Conservation (phyloP, 2,888 invertebrate genomes). For the Pasiphila rectangulata region DNA sequence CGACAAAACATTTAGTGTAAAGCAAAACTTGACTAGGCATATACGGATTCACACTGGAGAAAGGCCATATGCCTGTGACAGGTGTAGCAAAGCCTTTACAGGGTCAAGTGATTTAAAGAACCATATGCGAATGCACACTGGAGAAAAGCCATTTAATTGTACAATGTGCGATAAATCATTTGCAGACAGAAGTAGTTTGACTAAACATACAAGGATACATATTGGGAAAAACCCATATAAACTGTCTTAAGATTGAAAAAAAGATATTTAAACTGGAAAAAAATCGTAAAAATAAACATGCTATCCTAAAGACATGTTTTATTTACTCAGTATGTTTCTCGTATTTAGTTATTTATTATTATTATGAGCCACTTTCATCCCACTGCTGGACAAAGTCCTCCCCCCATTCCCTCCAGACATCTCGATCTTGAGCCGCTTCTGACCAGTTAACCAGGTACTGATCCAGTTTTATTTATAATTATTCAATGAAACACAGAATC, state of each 20-base stretch:
- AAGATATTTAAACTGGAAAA: no score
- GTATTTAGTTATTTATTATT: no score
- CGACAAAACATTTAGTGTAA: constrained; percentile 8
- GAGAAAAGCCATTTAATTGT: constrained; percentile 6
- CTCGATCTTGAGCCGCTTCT: no score
- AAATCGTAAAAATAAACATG: no score
- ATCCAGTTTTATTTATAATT: no score
- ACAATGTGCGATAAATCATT: constrained; percentile 11
- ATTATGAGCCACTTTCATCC: no score
- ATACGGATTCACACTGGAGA: constrained; percentile 5
- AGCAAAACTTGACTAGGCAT: constrained; percentile 7
- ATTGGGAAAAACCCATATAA: constrained; percentile 5
- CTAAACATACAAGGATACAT: constrained; percentile 1
- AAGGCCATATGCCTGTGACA: constrained; percentile 2
- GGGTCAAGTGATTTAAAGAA: constrained; percentile 8
- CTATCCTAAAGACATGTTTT: no score
- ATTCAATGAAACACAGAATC: background rate
- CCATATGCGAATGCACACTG: constrained; percentile 6
- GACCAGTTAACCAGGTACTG: no score
- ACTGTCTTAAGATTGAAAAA: background rate
- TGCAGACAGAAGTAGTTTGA: constrained; percentile 3
- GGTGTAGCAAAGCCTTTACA: constrained; percentile 3
- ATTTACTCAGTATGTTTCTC: no score
- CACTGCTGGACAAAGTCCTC: no score
- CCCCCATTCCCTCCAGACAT: no score